Base-by-base conservation (phyloP, 2,113 vertebrate genomes). In the Mystacornis crossleyi region DNA sequence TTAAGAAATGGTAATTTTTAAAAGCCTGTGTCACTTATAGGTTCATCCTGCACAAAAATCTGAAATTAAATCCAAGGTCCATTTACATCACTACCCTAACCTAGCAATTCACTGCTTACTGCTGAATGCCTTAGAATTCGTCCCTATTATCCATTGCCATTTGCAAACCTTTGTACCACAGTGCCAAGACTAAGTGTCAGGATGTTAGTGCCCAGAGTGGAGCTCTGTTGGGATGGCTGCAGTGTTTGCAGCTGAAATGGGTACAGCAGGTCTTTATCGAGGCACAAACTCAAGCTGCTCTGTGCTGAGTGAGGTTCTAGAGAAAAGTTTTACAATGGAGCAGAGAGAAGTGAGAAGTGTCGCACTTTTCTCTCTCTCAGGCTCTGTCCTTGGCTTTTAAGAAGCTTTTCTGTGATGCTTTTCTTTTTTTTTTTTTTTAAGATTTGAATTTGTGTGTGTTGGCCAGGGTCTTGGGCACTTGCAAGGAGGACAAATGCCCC, bases 381-480 rank as follows among this genome's bases (percentile, higher is more conserved):
- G 7, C 8, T 62, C 55, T 47, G 19, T 47, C 29, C 6, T 9
- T 21, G 6, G 4, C 8, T 65, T 74, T 73, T 45, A 74, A 51
- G 34, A 78, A 66, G 47, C 4, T 29, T 74, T 18, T 43, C 40
- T 50, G 5, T 33, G 12, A 24, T 64, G 29, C 4, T 54, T 61
- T 81, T 34, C 15, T 4, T 34, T 54, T 45, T 11, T 7, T 24
- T 24, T n/a, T 45, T 43, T 31, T 47, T 31, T 1, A 42, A 45
- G 5, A 28, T 40, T 42, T 42, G 14, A 48, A 34, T 71, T 78
- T 31, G 8, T 18, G 4, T 34, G 3, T 45, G 8, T 43, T 18
- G 6, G 2, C 24, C 8, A 38, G 1, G 29, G 19, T 26, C 40
- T 54, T 75, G 0, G 0, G 3, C 7, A 16, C 18, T 54, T 71